Percentiles rank a stretch among this genome's conserved stretches.
Evolutionary conservation across 2,888 invertebrate genomes (phyloP).

Genomic region (Drosophila prolongata): DNA sequence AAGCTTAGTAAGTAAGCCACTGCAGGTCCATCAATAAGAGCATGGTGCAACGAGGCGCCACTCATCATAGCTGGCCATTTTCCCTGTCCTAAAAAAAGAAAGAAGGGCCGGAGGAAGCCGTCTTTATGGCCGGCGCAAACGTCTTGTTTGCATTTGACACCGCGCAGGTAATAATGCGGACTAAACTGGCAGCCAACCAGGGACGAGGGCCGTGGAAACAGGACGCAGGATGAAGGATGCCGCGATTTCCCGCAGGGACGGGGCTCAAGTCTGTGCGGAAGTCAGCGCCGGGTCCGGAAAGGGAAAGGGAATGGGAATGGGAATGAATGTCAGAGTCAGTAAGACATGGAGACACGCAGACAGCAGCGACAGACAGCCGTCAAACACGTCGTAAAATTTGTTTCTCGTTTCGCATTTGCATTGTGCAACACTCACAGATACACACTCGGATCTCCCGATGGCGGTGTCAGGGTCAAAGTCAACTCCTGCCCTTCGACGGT

Average conservation of each 20-base stretch:
- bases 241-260: slow-evolving; percentile 38
- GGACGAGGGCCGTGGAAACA: slow-evolving; percentile 12
- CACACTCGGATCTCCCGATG: slow-evolving; percentile 18
- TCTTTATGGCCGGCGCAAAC: slow-evolving; percentile 77
- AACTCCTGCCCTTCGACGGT: slow-evolving; percentile 51
- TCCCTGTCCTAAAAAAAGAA: slow-evolving; percentile 1
- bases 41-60: slow-evolving; percentile 25
- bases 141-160: slow-evolving; percentile 70
- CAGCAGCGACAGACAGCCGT: slow-evolving; percentile 69
- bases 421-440: slow-evolving; percentile 56
- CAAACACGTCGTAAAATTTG: slow-evolving; percentile 82
- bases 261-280: slow-evolving; percentile 55
- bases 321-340: slow-evolving; percentile 20
- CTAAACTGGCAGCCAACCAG: slow-evolving; percentile 59
- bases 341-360: slow-evolving; percentile 35
- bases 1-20: neutral
- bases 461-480: slow-evolving; percentile 75
- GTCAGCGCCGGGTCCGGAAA: slow-evolving; percentile 56
- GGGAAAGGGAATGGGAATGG: slow-evolving; percentile 34
- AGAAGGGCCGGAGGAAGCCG: slow-evolving; percentile 19
- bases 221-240: slow-evolving; percentile 20
- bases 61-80: slow-evolving; percentile 41
- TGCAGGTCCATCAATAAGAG: slow-evolving; percentile 23
- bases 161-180: slow-evolving; percentile 79
- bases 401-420: slow-evolving; percentile 73